Evolutionary conservation across 2,888 invertebrate genomes (phyloP).

Genomic region (Oscheius sp.): DNA sequence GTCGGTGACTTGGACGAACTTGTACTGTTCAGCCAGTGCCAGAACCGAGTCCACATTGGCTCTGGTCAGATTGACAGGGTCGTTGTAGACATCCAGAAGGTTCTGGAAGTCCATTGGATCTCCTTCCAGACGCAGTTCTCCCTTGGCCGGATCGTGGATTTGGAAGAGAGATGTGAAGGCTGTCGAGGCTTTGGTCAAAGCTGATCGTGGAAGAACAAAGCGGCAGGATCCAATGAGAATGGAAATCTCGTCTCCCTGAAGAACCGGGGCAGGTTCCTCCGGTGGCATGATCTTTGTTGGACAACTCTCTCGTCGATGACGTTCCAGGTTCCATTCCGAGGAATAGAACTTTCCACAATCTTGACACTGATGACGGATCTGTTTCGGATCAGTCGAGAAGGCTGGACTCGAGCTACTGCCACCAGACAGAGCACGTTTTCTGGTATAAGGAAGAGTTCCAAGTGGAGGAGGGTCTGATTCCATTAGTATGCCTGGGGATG

Average conservation of each 20-base stretch:
- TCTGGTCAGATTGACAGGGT: conserved; percentile 20
- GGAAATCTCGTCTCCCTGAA: conserved; percentile 26
- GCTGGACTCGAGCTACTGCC: conserved; percentile 1
- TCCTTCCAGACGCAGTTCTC: conserved; percentile 40
- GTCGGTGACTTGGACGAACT: conserved; percentile 34
- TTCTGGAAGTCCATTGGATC: conserved; percentile 38
- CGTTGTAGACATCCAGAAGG: conserved; percentile 38
- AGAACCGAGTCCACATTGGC: conserved; percentile 37
- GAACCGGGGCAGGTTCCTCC: neutral
- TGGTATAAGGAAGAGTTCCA: conserved; percentile 29
- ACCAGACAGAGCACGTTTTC: conserved; percentile 35
- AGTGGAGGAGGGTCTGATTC: conserved; percentile 10
- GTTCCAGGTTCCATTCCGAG: conserved; percentile 45
- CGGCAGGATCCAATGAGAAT: conserved; percentile 29
- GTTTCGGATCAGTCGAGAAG: conserved; percentile 33
- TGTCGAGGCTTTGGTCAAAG: conserved; percentile 36
- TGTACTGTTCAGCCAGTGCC: conserved; percentile 35
- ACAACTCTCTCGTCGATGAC: conserved; percentile 41
- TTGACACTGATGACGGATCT: conserved; percentile 40
- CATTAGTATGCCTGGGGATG: conserved; percentile 39
- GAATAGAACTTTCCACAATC: conserved; percentile 45
- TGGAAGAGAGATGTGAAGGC: conserved; percentile 38
- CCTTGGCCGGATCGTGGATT: conserved; percentile 36
- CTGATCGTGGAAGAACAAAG: conserved; percentile 32
- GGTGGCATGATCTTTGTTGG: conserved; percentile 7